Percentiles rank a stretch among this genome's conserved stretches.
Conservation (phyloP, 2,888 invertebrate species). For the Hirtodrosophila duncani region DNA sequence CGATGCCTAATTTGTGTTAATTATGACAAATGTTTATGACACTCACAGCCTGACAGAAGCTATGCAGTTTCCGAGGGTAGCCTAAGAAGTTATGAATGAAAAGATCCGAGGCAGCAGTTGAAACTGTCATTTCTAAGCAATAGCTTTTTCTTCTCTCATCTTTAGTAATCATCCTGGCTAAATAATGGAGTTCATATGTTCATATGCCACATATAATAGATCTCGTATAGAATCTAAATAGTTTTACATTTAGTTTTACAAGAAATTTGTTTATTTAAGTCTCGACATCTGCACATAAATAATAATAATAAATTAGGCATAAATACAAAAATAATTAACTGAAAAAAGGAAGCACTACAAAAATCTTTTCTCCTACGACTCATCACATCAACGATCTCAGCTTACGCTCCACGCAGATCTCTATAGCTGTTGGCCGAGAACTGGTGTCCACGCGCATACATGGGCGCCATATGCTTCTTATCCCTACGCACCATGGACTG, state of each 20-base stretch:
- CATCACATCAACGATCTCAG: background rate
- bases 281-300: conserved; percentile 20
- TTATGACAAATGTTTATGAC: conserved; percentile 64
- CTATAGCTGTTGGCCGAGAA: conserved; percentile 36
- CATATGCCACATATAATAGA: too few species aligned
- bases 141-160: too few species aligned
- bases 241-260: background rate
- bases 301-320: conserved; percentile 56
- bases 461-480: conserved; percentile 74
- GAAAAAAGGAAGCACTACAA: conserved; percentile 38
- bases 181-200: too few species aligned
- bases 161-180: too few species aligned
- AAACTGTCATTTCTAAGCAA: conserved; percentile 5
- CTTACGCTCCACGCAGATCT: conserved; percentile 39
- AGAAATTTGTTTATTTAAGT: conserved; percentile 43
- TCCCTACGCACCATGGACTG: conserved; percentile 76
- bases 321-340: conserved; percentile 37
- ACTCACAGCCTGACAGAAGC: too few species aligned
- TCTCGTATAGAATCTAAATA: background rate
- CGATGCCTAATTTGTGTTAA: conserved; percentile 57
- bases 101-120: conserved; percentile 8
- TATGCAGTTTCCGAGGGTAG: too few species aligned
- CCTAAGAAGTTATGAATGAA: conserved; percentile 19
- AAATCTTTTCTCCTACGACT: conserved; percentile 3
- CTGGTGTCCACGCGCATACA: conserved; percentile 69